Base-by-base conservation (phyloP, 2,888 invertebrate species). In the Orchestes rusci region DNA sequence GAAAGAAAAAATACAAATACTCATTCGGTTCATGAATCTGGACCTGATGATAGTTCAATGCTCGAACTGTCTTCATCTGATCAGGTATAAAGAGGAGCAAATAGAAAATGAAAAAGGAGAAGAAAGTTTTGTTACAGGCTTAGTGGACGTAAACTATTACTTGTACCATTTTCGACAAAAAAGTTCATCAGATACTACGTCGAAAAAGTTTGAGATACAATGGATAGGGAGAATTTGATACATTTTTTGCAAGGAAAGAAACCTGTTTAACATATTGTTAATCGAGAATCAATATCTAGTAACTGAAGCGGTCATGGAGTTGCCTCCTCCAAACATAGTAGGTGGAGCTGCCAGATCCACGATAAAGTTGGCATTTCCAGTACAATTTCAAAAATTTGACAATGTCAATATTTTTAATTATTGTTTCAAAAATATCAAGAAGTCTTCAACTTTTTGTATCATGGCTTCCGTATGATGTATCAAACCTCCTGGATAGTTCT, bases 341-440 rank as follows among this genome's bases (percentile, higher is more conserved):
- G 34, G 34, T 34, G 34, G 34, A 34, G 18, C 18, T 34, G 34
- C 34, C 5, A 34, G 34, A 34, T 16, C 34, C 17, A 34, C 32
- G 16, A 34, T 5, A 23, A 23, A 10, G 10, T 23, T 23, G 10
- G 10, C 23, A 10, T 23, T 23, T 23, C 23, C 23, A 23, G 23
- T 23, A 23, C 5, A 23, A 23, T 23, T 23, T 23, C 23, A 23
- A 23, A 23, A 7, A 10, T 23, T 7, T 23, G 23, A 23, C 10
- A 23, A 23, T 23, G 10, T 23, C 10, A 23, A 10, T 23, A 7
- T 7, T 5, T 23, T 23, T 23, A 23, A 23, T 23, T 7, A 5
- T 7, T 23, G 5, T 23, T 23, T 23, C 10, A 10, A 23, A 23
- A 23, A 23, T 23, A 23, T 23, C 10, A 7, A 7, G 23, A 7